A percentile compares a stretch with the other conserved stretches of the same genome.
phyloP scores from a whole-genome alignment of 2,113 vertebrate genomes.

The Entelurus aequoreus region DNA sequence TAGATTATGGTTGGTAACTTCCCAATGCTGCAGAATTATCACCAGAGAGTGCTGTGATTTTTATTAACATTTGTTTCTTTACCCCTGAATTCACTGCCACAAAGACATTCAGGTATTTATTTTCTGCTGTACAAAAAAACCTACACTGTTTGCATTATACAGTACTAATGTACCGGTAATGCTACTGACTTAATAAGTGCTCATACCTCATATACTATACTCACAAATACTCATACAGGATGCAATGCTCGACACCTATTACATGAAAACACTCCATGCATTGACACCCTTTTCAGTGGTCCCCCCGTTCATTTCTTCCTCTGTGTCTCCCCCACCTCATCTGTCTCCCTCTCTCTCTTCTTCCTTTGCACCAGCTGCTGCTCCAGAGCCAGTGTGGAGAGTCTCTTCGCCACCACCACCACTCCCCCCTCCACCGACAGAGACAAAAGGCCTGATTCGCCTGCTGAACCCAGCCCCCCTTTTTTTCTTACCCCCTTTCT shows the following conservation, averaged over 20 bases:
- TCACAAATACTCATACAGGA: neutral
- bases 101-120: neutral
- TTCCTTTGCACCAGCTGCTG: conserved; percentile 66
- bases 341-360: conserved; percentile 43
- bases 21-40: conserved; percentile 3
- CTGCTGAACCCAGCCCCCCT: conserved; percentile 70
- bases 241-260: neutral
- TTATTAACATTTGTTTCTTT: neutral
- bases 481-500: conserved; percentile 54
- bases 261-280: conserved; percentile 13
- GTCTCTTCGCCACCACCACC: conserved; percentile 42
- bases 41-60: neutral
- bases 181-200: neutral
- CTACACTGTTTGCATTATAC: neutral
- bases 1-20: neutral
- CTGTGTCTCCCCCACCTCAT: conserved; percentile 39
- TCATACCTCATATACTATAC: neutral
- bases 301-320: conserved; percentile 32
- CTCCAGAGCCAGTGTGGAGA: conserved; percentile 61
- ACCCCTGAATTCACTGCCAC: neutral
- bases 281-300: conserved; percentile 9
- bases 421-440: conserved; percentile 44
- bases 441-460: conserved; percentile 76
- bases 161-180: neutral
- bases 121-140: neutral